phyloP scores from a whole-genome alignment of 2,797 vertebrate genomes.

The Sarcoramphus papa region DNA sequence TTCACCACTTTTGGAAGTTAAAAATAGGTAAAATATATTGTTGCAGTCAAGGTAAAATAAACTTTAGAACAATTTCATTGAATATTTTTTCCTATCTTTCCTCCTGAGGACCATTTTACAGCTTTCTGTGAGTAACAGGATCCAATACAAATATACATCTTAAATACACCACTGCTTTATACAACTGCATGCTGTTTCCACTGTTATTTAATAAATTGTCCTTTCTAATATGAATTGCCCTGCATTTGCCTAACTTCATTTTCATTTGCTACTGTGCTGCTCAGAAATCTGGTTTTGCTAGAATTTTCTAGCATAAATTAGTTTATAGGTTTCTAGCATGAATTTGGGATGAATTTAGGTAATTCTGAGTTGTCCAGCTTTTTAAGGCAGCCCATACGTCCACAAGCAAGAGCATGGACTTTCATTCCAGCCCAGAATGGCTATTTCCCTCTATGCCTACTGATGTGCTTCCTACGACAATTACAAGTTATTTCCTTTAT shows the following conservation, averaged over 20 bases:
- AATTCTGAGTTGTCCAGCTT: not conserved
- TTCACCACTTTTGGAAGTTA: not conserved
- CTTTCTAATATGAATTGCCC: not conserved
- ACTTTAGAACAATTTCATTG: not conserved
- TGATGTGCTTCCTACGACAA: not conserved
- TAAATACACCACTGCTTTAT: not conserved
- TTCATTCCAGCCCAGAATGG: not conserved
- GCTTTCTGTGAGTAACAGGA: not conserved
- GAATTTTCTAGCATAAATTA: not conserved
- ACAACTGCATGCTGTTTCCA: not conserved
- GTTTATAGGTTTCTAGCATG: not conserved
- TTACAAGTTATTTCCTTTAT: not conserved
- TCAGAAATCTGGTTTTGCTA: not conserved
- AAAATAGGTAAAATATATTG: not conserved
- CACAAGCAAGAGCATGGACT: not conserved
- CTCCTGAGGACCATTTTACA: not conserved
- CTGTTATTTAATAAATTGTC: not conserved
- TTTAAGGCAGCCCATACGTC: not conserved
- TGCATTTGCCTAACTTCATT: not conserved
- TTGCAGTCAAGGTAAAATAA: not conserved
- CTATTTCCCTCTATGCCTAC: not conserved
- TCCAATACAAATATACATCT: not conserved
- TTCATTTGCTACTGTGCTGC: not conserved
- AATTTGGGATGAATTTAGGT: not conserved
- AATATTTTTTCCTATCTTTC: not conserved